Percentiles rank a stretch among this genome's conserved stretches.
phyloP scores from a whole-genome alignment of 2,888 invertebrate genomes.

The Hypomecis punctinalis region DNA sequence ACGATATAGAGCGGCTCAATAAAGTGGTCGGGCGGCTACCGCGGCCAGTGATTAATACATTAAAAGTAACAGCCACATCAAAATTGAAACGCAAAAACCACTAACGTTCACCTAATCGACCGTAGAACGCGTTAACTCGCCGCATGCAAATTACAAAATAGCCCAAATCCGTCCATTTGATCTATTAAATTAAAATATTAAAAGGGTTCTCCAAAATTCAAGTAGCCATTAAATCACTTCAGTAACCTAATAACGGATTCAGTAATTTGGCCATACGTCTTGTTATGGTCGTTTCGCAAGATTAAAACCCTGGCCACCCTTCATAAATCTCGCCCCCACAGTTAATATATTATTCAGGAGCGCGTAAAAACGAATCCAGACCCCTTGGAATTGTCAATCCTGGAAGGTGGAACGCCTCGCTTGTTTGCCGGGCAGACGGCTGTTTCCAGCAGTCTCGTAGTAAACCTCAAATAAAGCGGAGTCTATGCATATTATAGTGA shows the following conservation, averaged over 20 bases:
- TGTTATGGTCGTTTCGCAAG: constrained; percentile 80
- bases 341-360: constrained; percentile 79
- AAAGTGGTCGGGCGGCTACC: constrained; percentile 22
- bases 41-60: constrained; percentile 15
- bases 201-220: constrained; percentile 70
- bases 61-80: constrained; percentile 30
- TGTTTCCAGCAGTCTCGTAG: constrained; percentile 51
- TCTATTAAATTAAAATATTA: constrained; percentile 71
- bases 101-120: constrained; percentile 40
- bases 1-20: constrained; percentile 7
- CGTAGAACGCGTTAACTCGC: constrained; percentile 44
- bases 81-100: constrained; percentile 39
- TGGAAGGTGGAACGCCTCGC: constrained; percentile 30
- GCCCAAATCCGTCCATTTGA: constrained; percentile 56
- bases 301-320: constrained; percentile 81
- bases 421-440: constrained; percentile 12
- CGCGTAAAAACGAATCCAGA: constrained; percentile 74
- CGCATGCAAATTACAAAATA: constrained; percentile 53
- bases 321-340: constrained; percentile 80
- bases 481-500: constrained; percentile 83
- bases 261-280: constrained; percentile 83
- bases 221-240: constrained; percentile 76
- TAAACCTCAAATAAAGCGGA: constrained; percentile 79
- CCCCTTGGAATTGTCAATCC: constrained; percentile 68
- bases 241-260: constrained; percentile 75